phyloP scores from a whole-genome alignment of 2,888 invertebrate genomes.

The Tineola bisselliella region DNA sequence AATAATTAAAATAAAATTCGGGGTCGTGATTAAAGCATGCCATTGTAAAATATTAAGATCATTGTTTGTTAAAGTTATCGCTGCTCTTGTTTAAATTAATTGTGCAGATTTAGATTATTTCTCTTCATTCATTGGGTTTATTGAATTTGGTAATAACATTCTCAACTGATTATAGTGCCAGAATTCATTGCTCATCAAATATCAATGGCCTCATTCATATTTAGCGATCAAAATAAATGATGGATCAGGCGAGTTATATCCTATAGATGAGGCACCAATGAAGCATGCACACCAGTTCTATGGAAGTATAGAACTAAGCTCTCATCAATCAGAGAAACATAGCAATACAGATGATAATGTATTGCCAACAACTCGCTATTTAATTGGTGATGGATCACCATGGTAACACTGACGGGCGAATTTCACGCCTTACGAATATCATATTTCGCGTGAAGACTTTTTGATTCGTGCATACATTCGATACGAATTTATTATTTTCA shows the following conservation, averaged over 20 bases:
- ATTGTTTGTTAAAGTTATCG: constrained; percentile 37
- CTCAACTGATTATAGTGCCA: neutral
- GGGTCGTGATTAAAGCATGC: constrained; percentile 41
- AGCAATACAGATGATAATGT: constrained; percentile 52
- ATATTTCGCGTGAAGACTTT: constrained; percentile 35
- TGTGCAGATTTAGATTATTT: neutral
- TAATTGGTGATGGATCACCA: constrained; percentile 63
- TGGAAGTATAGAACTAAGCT: constrained; percentile 39
- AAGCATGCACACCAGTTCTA: constrained; percentile 24
- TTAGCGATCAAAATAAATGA: neutral
- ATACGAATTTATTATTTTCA: constrained; percentile 65
- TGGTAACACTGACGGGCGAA: constrained; percentile 32
- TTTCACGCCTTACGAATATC: constrained; percentile 40
- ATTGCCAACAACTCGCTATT: constrained; percentile 55
- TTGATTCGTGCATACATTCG: constrained; percentile 50
- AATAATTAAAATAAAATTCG: constrained; percentile 56
- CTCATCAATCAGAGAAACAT: constrained; percentile 53
- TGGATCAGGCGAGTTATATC: neutral
- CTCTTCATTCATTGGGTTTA: neutral
- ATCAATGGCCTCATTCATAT: neutral
- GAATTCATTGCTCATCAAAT: neutral
- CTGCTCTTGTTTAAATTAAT: neutral
- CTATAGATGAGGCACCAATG: neutral
- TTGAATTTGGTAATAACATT: neutral
- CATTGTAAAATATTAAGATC: constrained; percentile 41